Percentiles rank a stretch among this genome's conserved stretches.
Conservation (phyloP, 2,888 invertebrate genomes). For the Thymelicus lineola region DNA sequence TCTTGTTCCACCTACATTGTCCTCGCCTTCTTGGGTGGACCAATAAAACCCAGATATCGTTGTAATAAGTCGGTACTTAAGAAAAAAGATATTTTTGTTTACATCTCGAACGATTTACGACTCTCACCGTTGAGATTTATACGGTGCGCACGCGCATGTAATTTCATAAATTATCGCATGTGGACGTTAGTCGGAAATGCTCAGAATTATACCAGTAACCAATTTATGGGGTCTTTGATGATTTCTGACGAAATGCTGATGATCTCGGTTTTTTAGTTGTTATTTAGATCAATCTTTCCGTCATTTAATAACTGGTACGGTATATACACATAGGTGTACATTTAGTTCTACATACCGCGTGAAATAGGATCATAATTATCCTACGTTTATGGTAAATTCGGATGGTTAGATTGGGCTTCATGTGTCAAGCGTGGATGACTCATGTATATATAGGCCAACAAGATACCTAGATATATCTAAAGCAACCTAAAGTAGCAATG, state of each 20-base stretch:
- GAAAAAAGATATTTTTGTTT: conserved; percentile 39
- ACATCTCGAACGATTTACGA: conserved; percentile 40
- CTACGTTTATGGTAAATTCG: no score
- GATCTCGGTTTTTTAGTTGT: conserved; percentile 17
- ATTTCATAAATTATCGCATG: conserved; percentile 42
- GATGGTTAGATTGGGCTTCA: no score
- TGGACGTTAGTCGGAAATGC: conserved; percentile 37
- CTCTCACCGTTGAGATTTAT: conserved; percentile 43
- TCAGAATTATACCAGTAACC: conserved; percentile 22
- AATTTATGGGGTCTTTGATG: conserved; percentile 27
- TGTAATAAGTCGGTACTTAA: conserved; percentile 43
- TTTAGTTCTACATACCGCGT: neutral
- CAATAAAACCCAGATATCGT: conserved; percentile 40
- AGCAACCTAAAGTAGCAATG: no score
- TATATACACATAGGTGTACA: neutral
- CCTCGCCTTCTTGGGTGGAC: conserved; percentile 33
- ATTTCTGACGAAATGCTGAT: conserved; percentile 33
- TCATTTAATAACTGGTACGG: conserved; percentile 15
- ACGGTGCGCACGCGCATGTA: conserved; percentile 40
- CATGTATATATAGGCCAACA: no score
- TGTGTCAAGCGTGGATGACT: no score
- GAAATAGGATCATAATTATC: no score
- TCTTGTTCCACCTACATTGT: conserved; percentile 44
- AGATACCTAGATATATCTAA: no score
- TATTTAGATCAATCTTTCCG: conserved; percentile 27